Conservation (phyloP, 2,113 vertebrate species). For the Myiagra hebetior region DNA sequence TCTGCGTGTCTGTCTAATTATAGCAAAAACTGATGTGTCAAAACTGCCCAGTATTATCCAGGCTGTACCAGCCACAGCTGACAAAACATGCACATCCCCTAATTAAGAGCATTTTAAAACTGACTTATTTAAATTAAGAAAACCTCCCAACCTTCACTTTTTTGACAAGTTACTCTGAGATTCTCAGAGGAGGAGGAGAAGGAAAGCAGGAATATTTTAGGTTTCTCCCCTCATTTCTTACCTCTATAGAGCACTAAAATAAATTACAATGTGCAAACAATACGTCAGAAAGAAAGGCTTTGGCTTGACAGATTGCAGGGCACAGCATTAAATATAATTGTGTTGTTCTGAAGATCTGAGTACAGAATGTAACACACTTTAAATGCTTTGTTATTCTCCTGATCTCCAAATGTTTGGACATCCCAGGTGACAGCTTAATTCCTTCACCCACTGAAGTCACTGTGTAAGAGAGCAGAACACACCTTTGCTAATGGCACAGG, state of each 20-base stretch:
- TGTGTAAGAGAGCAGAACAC: neutral
- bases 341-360: neutral
- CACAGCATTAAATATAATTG: neutral
- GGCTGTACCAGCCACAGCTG: neutral
- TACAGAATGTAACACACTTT: neutral
- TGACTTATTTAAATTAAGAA: neutral
- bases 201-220: neutral
- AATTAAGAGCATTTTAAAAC: slow-evolving; percentile 4
- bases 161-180: neutral
- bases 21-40: neutral
- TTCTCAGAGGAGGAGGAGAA: neutral
- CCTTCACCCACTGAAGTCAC: neutral
- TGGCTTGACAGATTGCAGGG: neutral
- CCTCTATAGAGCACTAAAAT: neutral
- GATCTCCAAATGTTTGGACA: neutral
- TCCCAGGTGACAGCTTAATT: neutral
- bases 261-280: neutral
- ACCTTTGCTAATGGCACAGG: neutral
- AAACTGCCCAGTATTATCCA: neutral
- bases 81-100: neutral
- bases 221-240: neutral
- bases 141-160: neutral
- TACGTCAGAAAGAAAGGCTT: neutral
- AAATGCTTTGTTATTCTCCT: neutral
- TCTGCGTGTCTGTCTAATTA: slow-evolving; percentile 13